A percentile compares a stretch with the other conserved stretches of the same genome.
Conservation (phyloP, 2,113 vertebrate species). For the Falcunculus frontatus region DNA sequence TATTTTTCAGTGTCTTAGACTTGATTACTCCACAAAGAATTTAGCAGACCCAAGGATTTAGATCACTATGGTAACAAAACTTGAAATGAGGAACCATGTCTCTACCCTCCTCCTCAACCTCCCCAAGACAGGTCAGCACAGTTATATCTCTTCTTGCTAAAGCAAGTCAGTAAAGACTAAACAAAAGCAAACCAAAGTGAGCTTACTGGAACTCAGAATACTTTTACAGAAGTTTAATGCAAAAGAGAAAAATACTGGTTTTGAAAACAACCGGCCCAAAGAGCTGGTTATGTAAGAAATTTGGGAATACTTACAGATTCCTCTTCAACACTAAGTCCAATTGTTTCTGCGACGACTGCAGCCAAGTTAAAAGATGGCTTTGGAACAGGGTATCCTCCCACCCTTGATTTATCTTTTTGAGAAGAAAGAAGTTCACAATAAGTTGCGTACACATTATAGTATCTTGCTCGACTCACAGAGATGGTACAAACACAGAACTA, state of each 20-base stretch:
- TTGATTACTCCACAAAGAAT: neutral
- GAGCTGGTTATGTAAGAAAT: neutral
- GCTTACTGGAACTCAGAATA: neutral
- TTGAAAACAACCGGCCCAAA: neutral
- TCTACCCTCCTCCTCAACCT: neutral
- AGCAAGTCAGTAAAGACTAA: neutral
- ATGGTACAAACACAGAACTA: neutral
- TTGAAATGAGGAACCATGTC: neutral
- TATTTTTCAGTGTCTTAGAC: neutral
- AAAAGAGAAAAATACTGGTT: neutral
- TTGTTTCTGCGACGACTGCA: slow-evolving; percentile 84
- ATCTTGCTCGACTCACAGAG: neutral
- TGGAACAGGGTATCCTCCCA: slow-evolving; percentile 42
- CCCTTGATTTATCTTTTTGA: slow-evolving; percentile 49
- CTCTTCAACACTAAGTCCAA: slow-evolving; percentile 70
- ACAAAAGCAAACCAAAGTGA: neutral
- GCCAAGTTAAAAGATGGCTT: slow-evolving; percentile 71
- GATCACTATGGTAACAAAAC: neutral
- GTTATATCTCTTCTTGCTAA: neutral
- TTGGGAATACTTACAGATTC: slow-evolving; percentile 73
- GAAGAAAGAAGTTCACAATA: neutral
- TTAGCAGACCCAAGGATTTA: neutral
- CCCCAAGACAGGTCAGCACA: neutral
- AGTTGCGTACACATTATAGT: neutral
- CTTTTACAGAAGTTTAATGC: neutral